phyloP scores from a whole-genome alignment of 1,140 invertebrate genomes.

The Scaptomyza hsui region DNA sequence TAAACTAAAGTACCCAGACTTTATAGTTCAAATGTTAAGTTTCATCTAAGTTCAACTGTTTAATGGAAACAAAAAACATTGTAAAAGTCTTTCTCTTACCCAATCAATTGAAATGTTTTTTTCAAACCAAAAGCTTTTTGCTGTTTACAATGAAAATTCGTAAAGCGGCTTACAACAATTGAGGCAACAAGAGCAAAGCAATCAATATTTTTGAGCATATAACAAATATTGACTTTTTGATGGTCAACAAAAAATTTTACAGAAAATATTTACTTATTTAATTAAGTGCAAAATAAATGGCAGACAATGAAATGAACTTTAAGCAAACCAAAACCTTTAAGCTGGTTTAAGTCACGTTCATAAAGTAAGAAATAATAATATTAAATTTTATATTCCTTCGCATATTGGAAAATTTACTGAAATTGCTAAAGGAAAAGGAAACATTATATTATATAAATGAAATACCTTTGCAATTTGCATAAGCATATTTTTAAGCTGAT shows the following conservation, averaged over 20 bases:
- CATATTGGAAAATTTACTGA: no score
- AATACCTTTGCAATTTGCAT: constrained; percentile 6
- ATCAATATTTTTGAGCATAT: background rate
- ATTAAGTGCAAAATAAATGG: no score
- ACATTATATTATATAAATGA: no score
- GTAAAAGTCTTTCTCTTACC: background rate
- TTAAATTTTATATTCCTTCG: no score
- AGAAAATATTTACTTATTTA: no score
- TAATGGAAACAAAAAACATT: background rate
- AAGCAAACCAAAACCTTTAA: no score
- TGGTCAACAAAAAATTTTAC: background rate
- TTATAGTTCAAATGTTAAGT: constrained; percentile 1
- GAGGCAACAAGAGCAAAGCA: background rate
- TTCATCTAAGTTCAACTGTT: background rate
- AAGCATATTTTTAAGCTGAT: constrained; percentile 11
- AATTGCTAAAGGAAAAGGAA: no score
- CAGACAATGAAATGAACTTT: no score
- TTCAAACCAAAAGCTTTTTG: background rate
- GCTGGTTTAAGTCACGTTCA: no score
- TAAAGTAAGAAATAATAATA: no score
- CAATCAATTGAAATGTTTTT: background rate
- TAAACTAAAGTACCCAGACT: constrained; percentile 20
- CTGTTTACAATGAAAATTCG: background rate
- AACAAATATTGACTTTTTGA: background rate
- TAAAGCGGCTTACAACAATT: background rate